Evolutionary conservation across 2,888 invertebrate genomes (phyloP).

Genomic region (Germaria angustata): DNA sequence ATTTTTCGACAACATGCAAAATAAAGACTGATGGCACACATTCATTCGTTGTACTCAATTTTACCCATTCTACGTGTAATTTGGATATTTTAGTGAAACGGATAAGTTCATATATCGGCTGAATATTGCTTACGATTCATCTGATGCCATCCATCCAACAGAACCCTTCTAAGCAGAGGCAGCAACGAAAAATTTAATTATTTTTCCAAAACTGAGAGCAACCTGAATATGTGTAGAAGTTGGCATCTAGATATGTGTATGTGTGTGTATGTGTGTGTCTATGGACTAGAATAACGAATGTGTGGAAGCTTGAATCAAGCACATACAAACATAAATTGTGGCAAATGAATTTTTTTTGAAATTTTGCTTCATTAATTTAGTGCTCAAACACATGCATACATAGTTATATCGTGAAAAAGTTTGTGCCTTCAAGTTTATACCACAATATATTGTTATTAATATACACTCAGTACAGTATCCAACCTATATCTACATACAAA

Average conservation of each 20-base stretch:
- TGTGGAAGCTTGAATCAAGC: background rate
- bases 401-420: background rate
- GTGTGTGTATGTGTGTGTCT: background rate
- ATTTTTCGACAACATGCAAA: background rate
- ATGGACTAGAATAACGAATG: slow-evolving; percentile 16
- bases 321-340: background rate
- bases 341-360: background rate
- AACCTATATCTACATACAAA: background rate
- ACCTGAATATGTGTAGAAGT: background rate
- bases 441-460: slow-evolving; percentile 21
- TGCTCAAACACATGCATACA: background rate
- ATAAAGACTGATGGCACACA: background rate
- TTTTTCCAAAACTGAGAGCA: slow-evolving; percentile 23
- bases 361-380: background rate
- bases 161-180: slow-evolving; percentile 10
- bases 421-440: slow-evolving; percentile 18
- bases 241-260: background rate
- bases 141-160: slow-evolving; percentile 25
- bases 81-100: background rate
- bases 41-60: background rate
- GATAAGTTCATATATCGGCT: background rate
- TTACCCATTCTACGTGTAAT: background rate
- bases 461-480: background rate
- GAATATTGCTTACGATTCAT: slow-evolving; percentile 35
- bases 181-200: slow-evolving; percentile 32